A percentile compares a stretch with the other conserved stretches of the same genome.
These are phyloP conservation scores for Phortica okadai DNA, from an alignment of 2,888 invertebrate species.

Conservation along the genomic window DNA sequence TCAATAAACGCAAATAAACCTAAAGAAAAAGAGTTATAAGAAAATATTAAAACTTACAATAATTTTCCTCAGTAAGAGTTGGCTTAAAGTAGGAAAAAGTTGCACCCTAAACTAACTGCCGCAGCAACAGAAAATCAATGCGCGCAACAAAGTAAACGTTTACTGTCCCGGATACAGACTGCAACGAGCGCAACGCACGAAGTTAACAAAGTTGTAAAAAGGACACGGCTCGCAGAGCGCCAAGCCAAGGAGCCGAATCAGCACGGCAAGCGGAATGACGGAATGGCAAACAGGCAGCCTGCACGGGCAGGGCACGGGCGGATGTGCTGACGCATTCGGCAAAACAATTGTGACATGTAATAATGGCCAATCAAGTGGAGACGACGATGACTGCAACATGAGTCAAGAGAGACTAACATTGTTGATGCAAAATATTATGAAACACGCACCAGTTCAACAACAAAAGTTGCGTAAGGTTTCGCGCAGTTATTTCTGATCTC, in stretches of 20 bases:
- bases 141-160: constrained; percentile 72
- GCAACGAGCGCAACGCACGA: constrained; percentile 56
- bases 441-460: not conserved
- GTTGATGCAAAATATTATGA: constrained; percentile 19
- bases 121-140: constrained; percentile 58
- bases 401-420: constrained; percentile 8
- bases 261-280: not conserved
- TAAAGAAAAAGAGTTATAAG: not conserved
- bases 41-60: not conserved
- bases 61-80: not conserved
- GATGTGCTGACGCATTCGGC: not conserved
- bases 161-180: constrained; percentile 71
- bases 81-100: not conserved
- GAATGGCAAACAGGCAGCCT: not conserved
- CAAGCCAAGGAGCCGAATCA: not conserved
- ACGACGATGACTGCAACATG: constrained; percentile 14
- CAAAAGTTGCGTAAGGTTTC: constrained; percentile 42
- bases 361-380: not conserved
- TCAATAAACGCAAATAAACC: not conserved
- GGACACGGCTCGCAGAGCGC: constrained; percentile 31
- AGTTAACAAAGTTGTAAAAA: constrained; percentile 70
- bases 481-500: not conserved
- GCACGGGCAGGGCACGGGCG: not conserved
- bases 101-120: not conserved
- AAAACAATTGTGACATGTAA: not conserved